phyloP scores from a whole-genome alignment of 2,113 vertebrate genomes.

The Elephas maximus region DNA sequence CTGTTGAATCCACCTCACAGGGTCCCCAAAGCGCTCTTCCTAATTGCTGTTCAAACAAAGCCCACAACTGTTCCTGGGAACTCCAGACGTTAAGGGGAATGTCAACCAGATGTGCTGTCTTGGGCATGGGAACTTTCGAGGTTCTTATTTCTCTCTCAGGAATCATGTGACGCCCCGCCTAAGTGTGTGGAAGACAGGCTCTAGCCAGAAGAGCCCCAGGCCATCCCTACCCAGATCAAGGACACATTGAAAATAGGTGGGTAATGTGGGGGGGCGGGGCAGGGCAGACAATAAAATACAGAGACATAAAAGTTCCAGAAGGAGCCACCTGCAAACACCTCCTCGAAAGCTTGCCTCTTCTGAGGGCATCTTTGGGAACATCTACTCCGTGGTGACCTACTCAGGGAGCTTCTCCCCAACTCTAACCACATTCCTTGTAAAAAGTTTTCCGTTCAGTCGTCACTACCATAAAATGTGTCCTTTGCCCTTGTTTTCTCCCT shows the following conservation, averaged over 20 bases:
- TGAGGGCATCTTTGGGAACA: background rate
- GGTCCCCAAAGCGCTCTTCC: background rate
- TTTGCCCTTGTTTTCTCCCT: background rate
- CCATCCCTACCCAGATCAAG: background rate
- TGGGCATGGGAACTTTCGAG: background rate
- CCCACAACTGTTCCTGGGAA: background rate
- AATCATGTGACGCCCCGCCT: background rate
- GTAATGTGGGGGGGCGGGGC: too few species aligned
- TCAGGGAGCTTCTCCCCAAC: background rate
- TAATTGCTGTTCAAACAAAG: background rate
- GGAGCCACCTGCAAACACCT: background rate
- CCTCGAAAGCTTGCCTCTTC: background rate
- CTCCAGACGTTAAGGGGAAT: fast-evolving
- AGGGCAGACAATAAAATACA: background rate
- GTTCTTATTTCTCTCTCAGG: background rate
- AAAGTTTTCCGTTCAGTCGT: background rate
- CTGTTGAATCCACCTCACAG: background rate
- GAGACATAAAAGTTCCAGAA: background rate
- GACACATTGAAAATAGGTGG: background rate
- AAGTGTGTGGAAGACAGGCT: background rate
- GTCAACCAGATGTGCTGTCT: background rate
- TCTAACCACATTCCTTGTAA: background rate
- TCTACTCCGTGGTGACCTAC: background rate
- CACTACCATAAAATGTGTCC: background rate
- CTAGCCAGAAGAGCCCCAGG: background rate